A percentile compares a stretch with the other conserved stretches of the same genome.
Conservation (phyloP, 2,113 vertebrate genomes). For the Junco hyemalis region DNA sequence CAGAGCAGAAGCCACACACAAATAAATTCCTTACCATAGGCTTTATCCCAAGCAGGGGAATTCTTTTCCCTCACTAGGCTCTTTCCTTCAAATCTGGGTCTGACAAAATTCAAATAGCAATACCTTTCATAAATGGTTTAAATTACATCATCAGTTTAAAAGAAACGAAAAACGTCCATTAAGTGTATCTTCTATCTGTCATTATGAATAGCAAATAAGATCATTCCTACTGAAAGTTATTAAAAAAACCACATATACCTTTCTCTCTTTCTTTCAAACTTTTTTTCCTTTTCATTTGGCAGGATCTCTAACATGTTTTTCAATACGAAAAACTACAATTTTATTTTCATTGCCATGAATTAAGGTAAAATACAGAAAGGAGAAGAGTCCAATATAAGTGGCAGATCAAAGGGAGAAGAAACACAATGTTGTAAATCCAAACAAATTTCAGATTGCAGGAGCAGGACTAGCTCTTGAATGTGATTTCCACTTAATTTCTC, state of each 20-base stretch:
- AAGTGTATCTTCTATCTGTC: not conserved
- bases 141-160: not conserved
- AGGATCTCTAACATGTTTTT: not conserved
- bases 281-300: not conserved
- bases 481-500: not conserved
- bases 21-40: conserved; percentile 63
- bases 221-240: not conserved
- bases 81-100: conserved; percentile 30
- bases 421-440: not conserved
- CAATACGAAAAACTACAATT: not conserved
- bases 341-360: not conserved
- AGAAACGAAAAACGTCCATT: not conserved
- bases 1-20: conserved; percentile 67
- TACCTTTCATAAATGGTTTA: not conserved
- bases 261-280: not conserved
- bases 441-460: not conserved
- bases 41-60: conserved; percentile 41
- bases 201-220: not conserved
- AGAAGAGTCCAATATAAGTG: not conserved
- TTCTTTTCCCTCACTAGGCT: conserved; percentile 36
- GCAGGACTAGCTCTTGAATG: not conserved
- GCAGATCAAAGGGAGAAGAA: not conserved
- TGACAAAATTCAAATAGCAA: conserved; percentile 28
- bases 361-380: not conserved
- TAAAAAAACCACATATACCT: not conserved